Base-by-base conservation (phyloP, 2,888 invertebrate genomes). In the Trissonchulus latispiculum region DNA sequence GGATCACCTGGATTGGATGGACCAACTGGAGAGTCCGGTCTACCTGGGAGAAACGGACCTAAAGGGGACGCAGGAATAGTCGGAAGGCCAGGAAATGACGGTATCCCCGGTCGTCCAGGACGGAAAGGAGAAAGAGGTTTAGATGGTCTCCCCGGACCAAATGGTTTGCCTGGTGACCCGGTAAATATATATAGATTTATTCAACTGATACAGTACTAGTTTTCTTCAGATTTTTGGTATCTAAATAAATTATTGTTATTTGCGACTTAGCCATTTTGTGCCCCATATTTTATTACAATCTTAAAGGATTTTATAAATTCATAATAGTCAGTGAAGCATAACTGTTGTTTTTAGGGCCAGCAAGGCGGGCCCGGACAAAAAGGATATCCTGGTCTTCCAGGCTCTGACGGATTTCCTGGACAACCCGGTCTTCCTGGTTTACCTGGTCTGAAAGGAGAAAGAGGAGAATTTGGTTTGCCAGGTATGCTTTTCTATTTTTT, bases 111-210 rank as follows among this genome's bases (percentile, higher is more conserved):
- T 70, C 48, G 76, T n/a, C 69, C 78, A 37, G 79, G 78, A 71
- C 48, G 76, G 33, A 77, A 79, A 72, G 81, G 80, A 64, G 77
- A 78, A 32, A 36, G 72, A 8, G 80, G 80, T 36, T 61, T 74
- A 1, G 75, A 75, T 67, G 79, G 79, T 61, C 67, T 72, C 23
- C 77, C 76, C 36, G 79, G 79, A 62, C 37, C 32, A 18, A 76
- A 76, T 66, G 72, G 68, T 61, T 28, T 70, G 28, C 61, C 71
- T 15, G 59, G 68, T 3, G 23, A 28, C 8, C 68, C 68, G 31
- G 68, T 18, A 15, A 23, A 48, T 48, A 15, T 48, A 48, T 48
- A 15, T 48, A 48, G 48, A 48, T 8, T 23, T 48, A 48, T n/a
- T n/a, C n/a, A n/a, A n/a, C n/a, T n/a, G n/a, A n/a, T n/a, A n/a